Conservation (phyloP, 1,140 invertebrate genomes). For the Drosophila leontia region DNA sequence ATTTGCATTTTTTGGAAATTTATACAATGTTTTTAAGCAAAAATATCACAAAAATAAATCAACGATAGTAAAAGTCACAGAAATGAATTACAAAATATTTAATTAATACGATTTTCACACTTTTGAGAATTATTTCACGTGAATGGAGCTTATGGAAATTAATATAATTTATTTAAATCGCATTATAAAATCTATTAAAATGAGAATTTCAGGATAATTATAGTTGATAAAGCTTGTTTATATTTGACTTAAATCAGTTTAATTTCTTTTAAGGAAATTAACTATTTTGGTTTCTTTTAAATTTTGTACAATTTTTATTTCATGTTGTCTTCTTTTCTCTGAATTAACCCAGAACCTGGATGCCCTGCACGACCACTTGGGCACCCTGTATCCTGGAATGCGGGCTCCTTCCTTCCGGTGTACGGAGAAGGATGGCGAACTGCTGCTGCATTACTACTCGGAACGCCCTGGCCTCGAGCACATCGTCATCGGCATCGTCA, state of each 20-base stretch:
- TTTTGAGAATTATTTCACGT: too few relatives aligned
- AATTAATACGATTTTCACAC: background rate
- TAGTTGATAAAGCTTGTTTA: background rate
- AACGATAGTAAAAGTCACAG: background rate
- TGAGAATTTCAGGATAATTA: background rate
- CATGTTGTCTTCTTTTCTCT: background rate
- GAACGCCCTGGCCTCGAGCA: conserved; percentile 96
- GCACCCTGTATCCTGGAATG: conserved; percentile 97
- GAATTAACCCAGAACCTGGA: conserved; percentile 91
- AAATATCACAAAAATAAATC: background rate
- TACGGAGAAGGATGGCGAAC: conserved; percentile 94
- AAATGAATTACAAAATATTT: background rate
- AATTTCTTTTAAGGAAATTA: background rate
- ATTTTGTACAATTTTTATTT: background rate
- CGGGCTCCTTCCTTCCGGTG: conserved; percentile 96
- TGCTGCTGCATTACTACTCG: conserved; percentile 96
- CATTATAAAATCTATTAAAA: too few relatives aligned
- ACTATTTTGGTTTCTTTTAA: background rate
- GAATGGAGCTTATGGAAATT: background rate
- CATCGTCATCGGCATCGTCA: conserved; percentile 97
- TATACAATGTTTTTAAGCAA: background rate
- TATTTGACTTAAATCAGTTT: background rate
- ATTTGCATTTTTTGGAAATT: background rate
- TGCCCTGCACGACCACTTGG: conserved; percentile 96
- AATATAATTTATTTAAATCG: too few relatives aligned